Conservation (phyloP, 2,113 vertebrate species). For the Nannobrachium achirus region DNA sequence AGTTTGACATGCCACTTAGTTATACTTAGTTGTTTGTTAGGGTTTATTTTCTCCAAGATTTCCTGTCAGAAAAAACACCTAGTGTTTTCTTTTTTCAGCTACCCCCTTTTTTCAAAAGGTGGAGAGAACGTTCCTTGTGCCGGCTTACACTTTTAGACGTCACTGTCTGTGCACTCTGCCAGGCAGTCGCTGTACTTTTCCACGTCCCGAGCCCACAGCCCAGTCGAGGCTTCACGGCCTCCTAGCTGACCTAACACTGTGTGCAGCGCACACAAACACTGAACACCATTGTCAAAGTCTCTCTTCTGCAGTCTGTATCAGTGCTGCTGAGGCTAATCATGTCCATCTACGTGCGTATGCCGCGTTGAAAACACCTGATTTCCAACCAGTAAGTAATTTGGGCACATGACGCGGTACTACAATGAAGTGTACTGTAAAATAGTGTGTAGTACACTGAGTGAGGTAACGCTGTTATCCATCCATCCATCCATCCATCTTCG, state of each 20-base stretch:
- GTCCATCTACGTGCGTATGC: no score
- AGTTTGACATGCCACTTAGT: constrained; percentile 8
- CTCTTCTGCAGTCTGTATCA: background rate
- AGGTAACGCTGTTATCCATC: no score
- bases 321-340: no score
- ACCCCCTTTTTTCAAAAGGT: background rate
- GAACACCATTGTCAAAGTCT: constrained; percentile 1
- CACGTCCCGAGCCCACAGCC: constrained; percentile 42
- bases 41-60: constrained; percentile 22
- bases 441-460: no score
- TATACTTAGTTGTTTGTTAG: constrained; percentile 9
- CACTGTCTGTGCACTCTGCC: constrained; percentile 33
- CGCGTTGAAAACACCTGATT: no score
- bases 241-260: constrained; percentile 23
- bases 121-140: constrained; percentile 62
- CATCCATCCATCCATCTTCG: no score
- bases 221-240: constrained; percentile 19
- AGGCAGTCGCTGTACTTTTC: constrained; percentile 68
- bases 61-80: constrained; percentile 31
- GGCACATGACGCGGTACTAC: no score
- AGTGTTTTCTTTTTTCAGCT: constrained; percentile 16
- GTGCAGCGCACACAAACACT: constrained; percentile 20
- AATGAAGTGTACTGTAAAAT: no score
- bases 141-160: constrained; percentile 43
- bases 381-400: no score